A percentile compares a stretch with the other conserved stretches of the same genome.
These are phyloP conservation scores for Dolomedes plantarius DNA, from an alignment of 2,888 invertebrate genomes.

Conservation along the genomic window DNA sequence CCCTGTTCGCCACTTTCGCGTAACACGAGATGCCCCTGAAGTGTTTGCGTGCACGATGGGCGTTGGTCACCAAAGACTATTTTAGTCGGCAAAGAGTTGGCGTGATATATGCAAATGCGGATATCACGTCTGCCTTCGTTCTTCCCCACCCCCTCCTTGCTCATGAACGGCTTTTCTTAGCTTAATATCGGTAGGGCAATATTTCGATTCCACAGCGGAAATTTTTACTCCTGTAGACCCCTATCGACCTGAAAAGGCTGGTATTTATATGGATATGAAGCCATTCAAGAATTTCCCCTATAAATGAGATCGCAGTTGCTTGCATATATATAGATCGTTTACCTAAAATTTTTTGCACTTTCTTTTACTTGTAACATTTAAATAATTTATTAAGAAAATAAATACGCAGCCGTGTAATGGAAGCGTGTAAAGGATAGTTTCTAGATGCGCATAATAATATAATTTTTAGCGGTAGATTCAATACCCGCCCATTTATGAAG, in stretches of 20 bases:
- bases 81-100: constrained; percentile 64
- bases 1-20: constrained; percentile 4
- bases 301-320: background rate
- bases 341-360: background rate
- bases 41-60: constrained; percentile 52
- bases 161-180: constrained; percentile 14
- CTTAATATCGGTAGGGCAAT: constrained; percentile 7
- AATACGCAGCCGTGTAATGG: no score
- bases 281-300: background rate
- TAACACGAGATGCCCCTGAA: constrained; percentile 26
- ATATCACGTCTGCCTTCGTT: constrained; percentile 48
- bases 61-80: constrained; percentile 60
- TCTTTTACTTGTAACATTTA: no score
- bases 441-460: no score
- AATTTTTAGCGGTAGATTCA: no score
- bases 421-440: no score
- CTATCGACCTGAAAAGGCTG: background rate
- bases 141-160: background rate
- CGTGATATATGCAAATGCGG: constrained; percentile 69
- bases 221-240: constrained; percentile 14
- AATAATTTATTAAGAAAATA: no score
- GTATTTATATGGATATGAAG: background rate
- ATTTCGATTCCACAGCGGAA: constrained; percentile 39
- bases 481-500: no score
- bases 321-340: background rate